Evolutionary conservation across 2,888 invertebrate species (phyloP), one percentile per base, ranked within the genome.

Genomic region (Mantis religiosa): DNA sequence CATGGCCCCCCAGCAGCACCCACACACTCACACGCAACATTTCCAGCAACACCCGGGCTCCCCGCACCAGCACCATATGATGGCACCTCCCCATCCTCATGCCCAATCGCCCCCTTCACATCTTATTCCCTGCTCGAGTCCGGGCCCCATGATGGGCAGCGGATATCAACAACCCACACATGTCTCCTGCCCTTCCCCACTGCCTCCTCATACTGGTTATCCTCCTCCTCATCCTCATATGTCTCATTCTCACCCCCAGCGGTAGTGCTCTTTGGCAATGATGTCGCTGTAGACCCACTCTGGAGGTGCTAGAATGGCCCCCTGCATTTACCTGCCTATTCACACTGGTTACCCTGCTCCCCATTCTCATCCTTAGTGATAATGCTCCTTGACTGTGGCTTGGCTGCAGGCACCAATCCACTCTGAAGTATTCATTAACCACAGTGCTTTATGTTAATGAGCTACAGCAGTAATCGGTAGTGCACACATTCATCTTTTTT

Each of bases 161-260:
- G 93, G 92, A 85, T 92, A 91, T 92, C 93, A 92, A 28, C 90
- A 90, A 87, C 85, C 89, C n/a, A 85, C 89, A 6, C 89, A 89
- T 25, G 86, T 82, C 28, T 89, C 88, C 91, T 96, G 96, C 93
- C 96, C 96, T 90, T 97, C 97, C 91, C 97, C 97, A 89, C 94
- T 97, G 91, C 96, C 96, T 91, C 95, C 90, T 54, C 90, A 90
- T 71, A 81, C 90, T 12, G 90, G 90, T n/a, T 90, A 96, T 93
- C 95, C 96, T 86, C 96, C 96, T 92, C 93, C 94, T 89, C 95
- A 96, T 93, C 95, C 96, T 90, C 96, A 96, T 92, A 95, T 96
- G 95, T 94, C 95, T 91, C 95, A 95, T 92, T 95, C 96, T 92
- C 97, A 97, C 94, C 95, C 96, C 92, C 97, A 97, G 94, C 97